phyloP scores from a whole-genome alignment of 2,113 vertebrate species.

The Odobenus rosmarus region DNA sequence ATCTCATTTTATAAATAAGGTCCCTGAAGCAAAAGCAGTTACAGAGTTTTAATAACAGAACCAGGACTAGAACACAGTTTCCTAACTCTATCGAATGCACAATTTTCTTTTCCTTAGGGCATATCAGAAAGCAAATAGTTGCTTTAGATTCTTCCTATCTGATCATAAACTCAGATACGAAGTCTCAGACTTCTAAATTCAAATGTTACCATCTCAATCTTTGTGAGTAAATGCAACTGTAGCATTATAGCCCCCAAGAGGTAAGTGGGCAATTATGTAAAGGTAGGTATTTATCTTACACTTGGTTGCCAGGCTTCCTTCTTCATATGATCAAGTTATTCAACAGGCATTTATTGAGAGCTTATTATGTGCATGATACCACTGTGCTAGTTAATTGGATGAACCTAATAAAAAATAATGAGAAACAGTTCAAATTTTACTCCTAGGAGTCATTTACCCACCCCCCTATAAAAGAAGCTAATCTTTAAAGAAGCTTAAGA shows the following conservation, averaged over 20 bases:
- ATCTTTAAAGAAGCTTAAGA: not conserved
- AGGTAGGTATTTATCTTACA: not conserved
- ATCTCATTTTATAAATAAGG: not conserved
- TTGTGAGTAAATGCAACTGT: not conserved
- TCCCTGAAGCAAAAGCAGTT: not conserved
- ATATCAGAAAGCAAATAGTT: not conserved
- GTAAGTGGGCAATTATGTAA: not conserved
- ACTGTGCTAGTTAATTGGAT: not conserved
- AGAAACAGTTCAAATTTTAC: constrained; percentile 23
- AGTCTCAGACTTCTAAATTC: not conserved
- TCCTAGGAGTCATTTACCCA: not conserved
- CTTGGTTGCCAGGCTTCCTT: not conserved
- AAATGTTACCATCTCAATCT: not conserved
- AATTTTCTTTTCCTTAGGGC: not conserved
- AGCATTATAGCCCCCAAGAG: not conserved
- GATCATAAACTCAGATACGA: not conserved
- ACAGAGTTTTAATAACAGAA: not conserved
- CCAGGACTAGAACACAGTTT: not conserved
- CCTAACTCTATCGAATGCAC: not conserved
- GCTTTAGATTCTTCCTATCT: not conserved
- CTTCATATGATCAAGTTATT: not conserved
- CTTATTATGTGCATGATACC: not conserved
- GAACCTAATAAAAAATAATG: not conserved
- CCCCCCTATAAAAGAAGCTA: not conserved
- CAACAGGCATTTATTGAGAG: not conserved